Base-by-base conservation (phyloP, 2,113 vertebrate genomes). In the Antigone vipio region DNA sequence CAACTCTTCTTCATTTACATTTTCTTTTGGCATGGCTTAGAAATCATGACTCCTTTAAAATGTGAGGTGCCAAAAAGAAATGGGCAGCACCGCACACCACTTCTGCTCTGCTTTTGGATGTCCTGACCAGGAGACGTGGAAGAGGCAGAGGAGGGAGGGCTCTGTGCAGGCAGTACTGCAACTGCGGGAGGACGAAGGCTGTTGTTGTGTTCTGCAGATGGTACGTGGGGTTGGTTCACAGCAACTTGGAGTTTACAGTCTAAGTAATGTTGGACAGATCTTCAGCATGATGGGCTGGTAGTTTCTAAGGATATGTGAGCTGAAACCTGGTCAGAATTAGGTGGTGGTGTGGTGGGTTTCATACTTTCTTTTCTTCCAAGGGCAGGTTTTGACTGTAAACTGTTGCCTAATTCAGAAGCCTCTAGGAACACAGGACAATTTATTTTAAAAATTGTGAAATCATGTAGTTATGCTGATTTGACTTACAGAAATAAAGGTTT, bases 21-120 rank as follows among this genome's bases (percentile, higher is more conserved):
- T 60, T 29, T 49, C 29, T 82, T 89, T 23, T 5, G 4, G 20
- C 7, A 1, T 15, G 24, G 24, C 29, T 52, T 26, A 30, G 29
- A 60, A 50, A 38, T 9, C 1, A 0, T 49, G 16, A 30, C 3
- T 53, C 16, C 23, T 55, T 59, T 50, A n/a, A 62, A 73, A 32
- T 0, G 3, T 27, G 47, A 44, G 52, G 21, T 60, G 52, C 27
- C 8, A 5, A 23, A 53, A 55, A 30, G 72, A 44, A 77, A 50
- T 0, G 2, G 17, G 38, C 14, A n/a, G 27, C 26, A 13, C 19
- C 5, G 16, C n/a, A 7, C 16, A 2, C 3, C 1, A 0, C 17
- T 71, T 8, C 26, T 19, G 24, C 29, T 74, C 23, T 24, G 34
- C n/a, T 44, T 40, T 21, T 30, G 44, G 13, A 5, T 30, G 15